phyloP scores from a whole-genome alignment of 2,113 vertebrate genomes.

The Eurystomus gularis region DNA sequence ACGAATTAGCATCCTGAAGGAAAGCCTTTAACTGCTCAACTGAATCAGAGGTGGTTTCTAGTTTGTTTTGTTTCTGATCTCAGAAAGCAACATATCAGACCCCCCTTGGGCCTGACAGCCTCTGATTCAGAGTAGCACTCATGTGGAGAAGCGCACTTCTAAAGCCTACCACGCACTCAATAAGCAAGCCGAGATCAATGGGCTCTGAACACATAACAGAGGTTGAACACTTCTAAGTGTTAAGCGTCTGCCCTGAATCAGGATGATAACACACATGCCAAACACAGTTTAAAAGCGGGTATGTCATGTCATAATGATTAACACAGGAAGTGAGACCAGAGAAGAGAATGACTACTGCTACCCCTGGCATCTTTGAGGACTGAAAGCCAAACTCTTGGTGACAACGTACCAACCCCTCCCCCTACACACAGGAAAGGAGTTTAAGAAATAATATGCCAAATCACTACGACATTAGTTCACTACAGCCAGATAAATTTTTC shows the following conservation, averaged over 20 bases:
- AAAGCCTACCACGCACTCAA: not conserved
- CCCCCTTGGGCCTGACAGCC: not conserved
- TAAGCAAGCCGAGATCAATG: constrained; percentile 8
- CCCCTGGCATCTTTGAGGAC: not conserved
- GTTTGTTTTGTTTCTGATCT: not conserved
- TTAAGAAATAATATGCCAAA: not conserved
- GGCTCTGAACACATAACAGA: constrained; percentile 23
- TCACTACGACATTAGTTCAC: not conserved
- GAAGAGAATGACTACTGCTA: constrained; percentile 1
- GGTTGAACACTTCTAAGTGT: not conserved
- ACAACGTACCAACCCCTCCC: not conserved
- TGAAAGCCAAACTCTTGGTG: not conserved
- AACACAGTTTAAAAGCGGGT: not conserved
- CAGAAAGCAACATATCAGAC: not conserved
- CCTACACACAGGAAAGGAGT: not conserved
- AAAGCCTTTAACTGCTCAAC: not conserved
- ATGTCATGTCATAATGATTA: constrained; percentile 20
- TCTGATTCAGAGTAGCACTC: not conserved
- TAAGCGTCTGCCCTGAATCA: not conserved
- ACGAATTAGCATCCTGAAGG: not conserved
- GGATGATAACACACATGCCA: not conserved
- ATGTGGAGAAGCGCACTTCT: constrained; percentile 3
- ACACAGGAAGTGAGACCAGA: not conserved
- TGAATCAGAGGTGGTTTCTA: not conserved
- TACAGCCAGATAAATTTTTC: not conserved